Conservation (phyloP, 1,140 invertebrate species). For the Subanguina moxae region DNA sequence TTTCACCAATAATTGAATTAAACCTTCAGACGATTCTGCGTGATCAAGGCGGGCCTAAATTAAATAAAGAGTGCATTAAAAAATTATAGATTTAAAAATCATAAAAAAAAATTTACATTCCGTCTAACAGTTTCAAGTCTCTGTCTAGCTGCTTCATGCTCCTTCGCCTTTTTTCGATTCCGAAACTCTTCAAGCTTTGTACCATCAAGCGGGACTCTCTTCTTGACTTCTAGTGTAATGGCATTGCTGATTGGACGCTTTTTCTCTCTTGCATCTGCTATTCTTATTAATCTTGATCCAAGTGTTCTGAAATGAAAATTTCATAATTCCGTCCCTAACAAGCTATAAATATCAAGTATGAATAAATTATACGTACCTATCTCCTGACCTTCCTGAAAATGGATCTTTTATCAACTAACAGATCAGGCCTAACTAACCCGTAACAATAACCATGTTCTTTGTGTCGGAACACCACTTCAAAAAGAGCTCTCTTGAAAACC, state of each 20-base stretch:
- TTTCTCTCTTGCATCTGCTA: conserved; percentile 47
- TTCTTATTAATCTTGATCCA: conserved; percentile 50
- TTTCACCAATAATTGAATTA: too few relatives aligned
- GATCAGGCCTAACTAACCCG: conserved; percentile 60
- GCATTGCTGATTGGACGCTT: conserved; percentile 30
- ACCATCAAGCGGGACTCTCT: conserved; percentile 75
- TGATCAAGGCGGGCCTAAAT: conserved; percentile 32
- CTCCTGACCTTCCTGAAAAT: conserved; percentile 43
- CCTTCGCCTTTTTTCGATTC: conserved; percentile 63
- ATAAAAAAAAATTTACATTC: conserved; percentile 11
- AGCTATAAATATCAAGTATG: background rate
- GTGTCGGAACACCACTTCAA: conserved; percentile 84
- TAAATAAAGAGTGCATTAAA: too few relatives aligned
- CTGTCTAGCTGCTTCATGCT: conserved; percentile 58
- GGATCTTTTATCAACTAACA: background rate
- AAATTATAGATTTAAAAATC: too few relatives aligned
- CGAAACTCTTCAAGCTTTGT: conserved; percentile 83
- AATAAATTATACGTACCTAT: conserved; percentile 16
- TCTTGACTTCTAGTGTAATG: conserved; percentile 50
- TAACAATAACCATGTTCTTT: conserved; percentile 91
- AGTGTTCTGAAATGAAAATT: conserved; percentile 34
- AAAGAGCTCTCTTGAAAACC: conserved; percentile 91
- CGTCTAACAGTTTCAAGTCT: conserved; percentile 44
- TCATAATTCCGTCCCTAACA: background rate
- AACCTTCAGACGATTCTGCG: conserved; percentile 59